Conservation (phyloP, 2,113 vertebrate species). For the Cyphomyrus plagiostoma region DNA sequence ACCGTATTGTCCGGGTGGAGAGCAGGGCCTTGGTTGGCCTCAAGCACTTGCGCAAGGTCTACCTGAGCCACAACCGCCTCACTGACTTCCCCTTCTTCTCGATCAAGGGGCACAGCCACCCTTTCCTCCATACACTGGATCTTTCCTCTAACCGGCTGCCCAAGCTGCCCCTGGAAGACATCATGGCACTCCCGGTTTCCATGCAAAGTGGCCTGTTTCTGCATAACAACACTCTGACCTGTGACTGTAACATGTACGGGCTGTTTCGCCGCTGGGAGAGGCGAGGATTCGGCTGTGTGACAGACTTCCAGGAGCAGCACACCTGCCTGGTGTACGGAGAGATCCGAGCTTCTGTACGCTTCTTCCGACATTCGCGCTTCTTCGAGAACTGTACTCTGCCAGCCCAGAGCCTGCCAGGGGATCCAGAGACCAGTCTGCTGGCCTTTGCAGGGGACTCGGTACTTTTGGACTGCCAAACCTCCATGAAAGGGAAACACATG, state of each 20-base stretch:
- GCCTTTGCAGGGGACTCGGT: conserved; percentile 65
- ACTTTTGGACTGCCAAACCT: conserved; percentile 69
- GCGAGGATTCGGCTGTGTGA: conserved; percentile 67
- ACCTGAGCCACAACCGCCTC: conserved; percentile 85
- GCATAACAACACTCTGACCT: conserved; percentile 85
- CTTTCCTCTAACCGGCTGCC: conserved; percentile 83
- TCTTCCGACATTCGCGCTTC: conserved; percentile 65
- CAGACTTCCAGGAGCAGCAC: conserved; percentile 74
- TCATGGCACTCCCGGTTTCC: conserved; percentile 68
- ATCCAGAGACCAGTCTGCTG: conserved; percentile 49
- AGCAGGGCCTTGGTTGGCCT: conserved; percentile 64
- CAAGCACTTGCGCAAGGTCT: conserved; percentile 71
- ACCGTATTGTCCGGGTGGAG: conserved; percentile 73
- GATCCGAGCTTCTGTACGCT: conserved; percentile 55
- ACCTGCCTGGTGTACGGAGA: conserved; percentile 68
- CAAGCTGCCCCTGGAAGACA: conserved; percentile 69
- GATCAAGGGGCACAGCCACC: conserved; percentile 70
- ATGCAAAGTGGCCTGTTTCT: conserved; percentile 82
- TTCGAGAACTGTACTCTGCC: conserved; percentile 73
- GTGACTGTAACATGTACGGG: conserved; percentile 75
- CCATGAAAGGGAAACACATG: conserved; percentile 47
- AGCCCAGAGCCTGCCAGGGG: conserved; percentile 29
- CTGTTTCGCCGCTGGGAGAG: conserved; percentile 79
- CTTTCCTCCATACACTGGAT: conserved; percentile 77
- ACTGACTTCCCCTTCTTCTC: conserved; percentile 78